A percentile compares a stretch with the other conserved stretches of the same genome.
Conservation (phyloP, 2,888 invertebrate genomes). For the Ptychoptera contaminata region DNA sequence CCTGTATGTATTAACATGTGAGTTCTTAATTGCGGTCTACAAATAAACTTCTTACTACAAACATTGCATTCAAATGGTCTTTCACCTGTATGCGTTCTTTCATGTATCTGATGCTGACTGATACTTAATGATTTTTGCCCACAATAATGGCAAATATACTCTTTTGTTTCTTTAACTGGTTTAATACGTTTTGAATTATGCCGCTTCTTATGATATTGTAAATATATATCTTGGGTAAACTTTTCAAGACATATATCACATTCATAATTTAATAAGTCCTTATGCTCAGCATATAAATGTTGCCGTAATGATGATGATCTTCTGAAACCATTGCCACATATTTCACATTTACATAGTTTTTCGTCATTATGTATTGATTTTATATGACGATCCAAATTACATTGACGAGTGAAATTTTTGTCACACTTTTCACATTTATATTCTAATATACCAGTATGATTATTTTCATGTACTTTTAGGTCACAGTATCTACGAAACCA, state of each 20-base stretch:
- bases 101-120: conserved; percentile 8
- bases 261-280: conserved; percentile 8
- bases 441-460: conserved; percentile 5
- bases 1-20: conserved; percentile 12
- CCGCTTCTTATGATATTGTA: conserved; percentile 10
- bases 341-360: conserved; percentile 7
- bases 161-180: neutral
- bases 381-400: conserved; percentile 12
- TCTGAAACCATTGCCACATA: conserved; percentile 10
- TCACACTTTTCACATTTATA: conserved; percentile 9
- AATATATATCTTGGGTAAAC: conserved; percentile 10
- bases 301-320: conserved; percentile 6
- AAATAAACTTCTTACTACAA: conserved; percentile 10
- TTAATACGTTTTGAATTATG: conserved; percentile 5
- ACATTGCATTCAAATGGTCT: conserved; percentile 10
- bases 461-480: conserved; percentile 9
- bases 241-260: conserved; percentile 11
- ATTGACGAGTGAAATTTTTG: conserved; percentile 10
- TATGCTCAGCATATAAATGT: conserved; percentile 9
- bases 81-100: conserved; percentile 11
- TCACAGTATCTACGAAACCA: conserved; percentile 11
- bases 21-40: conserved; percentile 9
- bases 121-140: conserved; percentile 8
- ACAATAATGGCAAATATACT: conserved; percentile 8
- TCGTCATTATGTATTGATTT: conserved; percentile 11